Evolutionary conservation across 1,140 invertebrate genomes (phyloP), one percentile per base, ranked within the genome.

Genomic region (Lanistes nyassanus): DNA sequence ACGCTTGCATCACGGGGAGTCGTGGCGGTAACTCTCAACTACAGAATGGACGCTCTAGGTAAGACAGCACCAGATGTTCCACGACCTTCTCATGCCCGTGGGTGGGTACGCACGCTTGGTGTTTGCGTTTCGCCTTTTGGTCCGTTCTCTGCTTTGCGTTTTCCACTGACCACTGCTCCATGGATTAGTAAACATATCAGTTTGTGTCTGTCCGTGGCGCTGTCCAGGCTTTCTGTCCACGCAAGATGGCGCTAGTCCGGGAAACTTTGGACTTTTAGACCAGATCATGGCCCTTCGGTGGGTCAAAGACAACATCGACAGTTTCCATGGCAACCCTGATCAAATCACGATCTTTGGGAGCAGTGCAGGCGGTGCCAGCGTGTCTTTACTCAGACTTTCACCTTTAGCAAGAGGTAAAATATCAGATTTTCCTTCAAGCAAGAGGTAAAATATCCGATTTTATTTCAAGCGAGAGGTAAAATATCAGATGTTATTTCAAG

Each of bases 21-120:
- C n/a, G 94, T 98, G 56, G 90, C 98, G 72, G 96, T 97, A 7
- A 94, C 95, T 13, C 95, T 98, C 92, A 96, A 98, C 86, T 98
- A 98, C 87, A 92, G 97, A 75, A 93, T 97, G 16, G 95, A 95
- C 39, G 78, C 85, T 5, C 91, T 98, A 3, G 77, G 76, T 76
- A 56, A 72, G 67, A 13, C 13, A 53, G 13, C 51, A 53, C 13
- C 51, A n/a, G n/a, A n/a, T 47, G 5, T 47, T 9, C 9, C 42
- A 47, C 5, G 19, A 47, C 5, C 42, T 47, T 9, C 42, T 16
- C 42, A 47, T 47, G 9, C 9, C 42, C n/a, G n/a, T n/a, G n/a
- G n/a, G n/a, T n/a, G n/a, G n/a, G n/a, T n/a, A n/a, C n/a, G n/a
- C n/a, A n/a, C n/a, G n/a, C n/a, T 47, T 47, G 2, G 9, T 16